Percentiles rank a stretch among this genome's conserved stretches.
phyloP scores from a whole-genome alignment of 1,140 invertebrate species.

The Portunus trituberculatus region DNA sequence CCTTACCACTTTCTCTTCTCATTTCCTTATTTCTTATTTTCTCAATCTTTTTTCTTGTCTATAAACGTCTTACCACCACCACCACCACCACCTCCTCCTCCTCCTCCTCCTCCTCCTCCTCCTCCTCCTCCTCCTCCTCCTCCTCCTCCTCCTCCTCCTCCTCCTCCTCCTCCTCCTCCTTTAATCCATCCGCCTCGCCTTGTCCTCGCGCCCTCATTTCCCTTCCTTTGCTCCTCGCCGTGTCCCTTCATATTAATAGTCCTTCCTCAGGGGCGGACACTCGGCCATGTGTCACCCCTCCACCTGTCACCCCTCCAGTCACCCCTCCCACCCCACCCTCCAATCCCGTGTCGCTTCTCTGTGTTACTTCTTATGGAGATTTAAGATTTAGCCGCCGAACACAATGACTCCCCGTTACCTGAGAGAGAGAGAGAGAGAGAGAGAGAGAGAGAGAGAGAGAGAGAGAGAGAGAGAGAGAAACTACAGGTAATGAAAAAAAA shows the following conservation, averaged over 20 bases:
- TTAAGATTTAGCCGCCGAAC: background rate
- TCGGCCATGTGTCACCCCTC: no score
- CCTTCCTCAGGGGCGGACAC: no score
- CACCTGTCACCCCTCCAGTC: background rate
- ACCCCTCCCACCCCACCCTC: background rate
- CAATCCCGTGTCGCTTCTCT: background rate
- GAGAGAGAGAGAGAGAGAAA: no score
- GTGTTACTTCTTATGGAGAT: background rate
- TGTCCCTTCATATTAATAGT: no score
- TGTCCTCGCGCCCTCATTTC: no score
- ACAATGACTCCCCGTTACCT: no score
- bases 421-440: no score
- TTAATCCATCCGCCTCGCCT: background rate
- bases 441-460: no score
- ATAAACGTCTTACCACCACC: background rate
- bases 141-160: background rate
- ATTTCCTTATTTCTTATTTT: background rate
- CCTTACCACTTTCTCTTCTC: background rate
- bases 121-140: no score
- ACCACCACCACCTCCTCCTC: background rate
- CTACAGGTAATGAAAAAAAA: no score
- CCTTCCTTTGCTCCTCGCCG: no score
- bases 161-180: background rate
- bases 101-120: background rate
- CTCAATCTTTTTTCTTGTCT: background rate